Conservation (phyloP, 1,140 invertebrate species). For the Chionoecetes opilio region DNA sequence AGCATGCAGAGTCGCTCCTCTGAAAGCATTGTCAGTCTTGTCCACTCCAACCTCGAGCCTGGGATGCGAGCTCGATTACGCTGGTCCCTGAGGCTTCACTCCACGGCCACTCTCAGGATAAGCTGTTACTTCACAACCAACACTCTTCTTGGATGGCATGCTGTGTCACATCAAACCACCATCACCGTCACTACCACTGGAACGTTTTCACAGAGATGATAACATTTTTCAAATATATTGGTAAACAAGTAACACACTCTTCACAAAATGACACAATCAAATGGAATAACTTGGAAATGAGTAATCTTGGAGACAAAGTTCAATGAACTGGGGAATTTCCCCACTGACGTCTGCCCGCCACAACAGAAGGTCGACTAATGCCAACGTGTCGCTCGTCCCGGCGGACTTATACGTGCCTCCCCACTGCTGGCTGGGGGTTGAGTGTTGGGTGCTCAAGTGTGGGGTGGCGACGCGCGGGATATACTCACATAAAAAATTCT, state of each 20-base stretch:
- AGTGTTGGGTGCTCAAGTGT: not conserved
- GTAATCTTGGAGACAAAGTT: not conserved
- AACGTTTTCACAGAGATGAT: conserved; percentile 22
- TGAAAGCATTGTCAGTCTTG: conserved; percentile 9
- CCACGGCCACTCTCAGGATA: not conserved
- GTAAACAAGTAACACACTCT: not conserved
- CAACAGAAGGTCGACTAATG: conserved; percentile 9
- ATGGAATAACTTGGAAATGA: not conserved
- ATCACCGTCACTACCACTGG: not conserved
- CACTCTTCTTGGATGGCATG: conserved; percentile 14
- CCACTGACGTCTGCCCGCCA: not conserved
- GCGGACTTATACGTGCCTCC: not conserved
- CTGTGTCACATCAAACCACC: not conserved
- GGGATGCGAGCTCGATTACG: not conserved
- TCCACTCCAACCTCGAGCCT: not conserved
- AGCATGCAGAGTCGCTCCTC: conserved; percentile 23
- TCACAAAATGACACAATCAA: not conserved
- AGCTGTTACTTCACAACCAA: not conserved
- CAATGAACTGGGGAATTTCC: not conserved
- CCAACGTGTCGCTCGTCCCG: not conserved
- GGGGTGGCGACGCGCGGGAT: not conserved
- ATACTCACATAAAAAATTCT: not conserved
- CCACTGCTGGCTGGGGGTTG: not conserved
- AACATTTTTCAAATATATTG: not conserved
- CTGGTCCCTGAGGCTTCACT: not conserved